A percentile compares a stretch with the other conserved stretches of the same genome.
Conservation (phyloP, 2,888 invertebrate genomes). For the Agrotis exclamationis region DNA sequence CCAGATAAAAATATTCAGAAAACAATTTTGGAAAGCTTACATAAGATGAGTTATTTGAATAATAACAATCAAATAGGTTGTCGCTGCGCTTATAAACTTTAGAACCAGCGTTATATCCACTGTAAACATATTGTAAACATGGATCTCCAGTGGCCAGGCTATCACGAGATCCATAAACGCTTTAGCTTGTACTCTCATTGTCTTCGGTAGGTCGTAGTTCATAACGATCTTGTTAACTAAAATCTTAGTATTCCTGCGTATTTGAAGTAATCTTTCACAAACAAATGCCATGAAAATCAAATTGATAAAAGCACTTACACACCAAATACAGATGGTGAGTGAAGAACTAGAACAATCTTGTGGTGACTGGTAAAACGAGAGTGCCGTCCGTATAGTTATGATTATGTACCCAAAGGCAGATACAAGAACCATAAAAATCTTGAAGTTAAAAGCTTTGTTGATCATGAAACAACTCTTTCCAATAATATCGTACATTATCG, state of each 20-base stretch:
- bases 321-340: slow-evolving; percentile 67
- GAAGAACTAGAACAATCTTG: slow-evolving; percentile 60
- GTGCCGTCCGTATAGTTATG: slow-evolving; percentile 74
- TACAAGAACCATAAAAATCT: slow-evolving; percentile 77
- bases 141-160: slow-evolving; percentile 76
- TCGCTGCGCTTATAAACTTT: slow-evolving; percentile 81
- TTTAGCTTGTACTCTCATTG: slow-evolving; percentile 78
- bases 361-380: slow-evolving; percentile 67
- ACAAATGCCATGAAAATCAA: slow-evolving; percentile 73
- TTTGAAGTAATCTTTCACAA: slow-evolving; percentile 73
- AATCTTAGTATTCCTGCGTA: slow-evolving; percentile 74
- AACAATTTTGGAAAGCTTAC: background rate
- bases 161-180: slow-evolving; percentile 80
- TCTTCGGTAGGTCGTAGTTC: slow-evolving; percentile 77
- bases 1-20: background rate
- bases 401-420: slow-evolving; percentile 76
- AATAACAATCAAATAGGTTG: slow-evolving; percentile 82
- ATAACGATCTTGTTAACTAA: slow-evolving; percentile 80
- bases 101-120: slow-evolving; percentile 80
- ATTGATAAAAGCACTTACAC: slow-evolving; percentile 66
- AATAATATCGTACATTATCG: slow-evolving; percentile 73
- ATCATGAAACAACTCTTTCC: slow-evolving; percentile 74
- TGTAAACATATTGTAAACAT: slow-evolving; percentile 79
- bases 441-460: slow-evolving; percentile 77
- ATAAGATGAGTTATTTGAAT: slow-evolving; percentile 77